These are phyloP conservation scores for Pyralis farinalis DNA, from an alignment of 2,888 invertebrate species.

Conservation along the genomic window DNA sequence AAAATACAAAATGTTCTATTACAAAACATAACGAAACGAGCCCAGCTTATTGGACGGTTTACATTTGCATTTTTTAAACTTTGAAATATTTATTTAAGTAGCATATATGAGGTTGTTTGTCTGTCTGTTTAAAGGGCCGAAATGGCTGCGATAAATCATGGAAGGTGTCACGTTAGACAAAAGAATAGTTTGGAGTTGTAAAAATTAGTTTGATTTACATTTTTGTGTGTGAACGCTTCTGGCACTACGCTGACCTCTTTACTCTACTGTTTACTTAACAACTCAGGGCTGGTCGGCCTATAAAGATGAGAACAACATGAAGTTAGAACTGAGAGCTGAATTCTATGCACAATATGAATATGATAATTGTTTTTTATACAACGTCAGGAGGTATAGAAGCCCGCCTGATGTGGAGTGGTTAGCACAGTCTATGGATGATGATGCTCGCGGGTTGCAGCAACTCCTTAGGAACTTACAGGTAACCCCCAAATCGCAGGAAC, in stretches of 20 bases:
- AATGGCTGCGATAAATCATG: conserved; percentile 36
- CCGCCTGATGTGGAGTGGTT: no score
- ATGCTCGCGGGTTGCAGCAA: no score
- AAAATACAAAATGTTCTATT: not conserved
- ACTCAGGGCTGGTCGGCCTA: no score
- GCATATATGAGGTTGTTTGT: conserved; percentile 44
- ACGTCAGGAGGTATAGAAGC: no score
- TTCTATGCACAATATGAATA: no score
- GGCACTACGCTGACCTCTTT: not conserved
- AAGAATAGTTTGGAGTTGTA: conserved; percentile 2
- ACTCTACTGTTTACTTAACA: not conserved
- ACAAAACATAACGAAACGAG: conserved; percentile 10
- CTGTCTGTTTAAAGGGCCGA: conserved; percentile 37
- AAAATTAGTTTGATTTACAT: conserved; percentile 11
- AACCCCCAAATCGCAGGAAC: no score
- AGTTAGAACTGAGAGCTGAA: no score
- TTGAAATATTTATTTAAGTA: conserved; percentile 52
- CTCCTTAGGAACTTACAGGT: no score
- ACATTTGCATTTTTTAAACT: conserved; percentile 37
- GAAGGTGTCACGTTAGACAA: conserved; percentile 9
- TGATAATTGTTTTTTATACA: no score
- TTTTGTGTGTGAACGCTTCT: not conserved
- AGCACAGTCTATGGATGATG: no score
- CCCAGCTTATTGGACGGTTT: conserved; percentile 9
- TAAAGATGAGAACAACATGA: no score